phyloP scores from a whole-genome alignment of 1,140 invertebrate genomes.

The Drosophila lowei region DNA sequence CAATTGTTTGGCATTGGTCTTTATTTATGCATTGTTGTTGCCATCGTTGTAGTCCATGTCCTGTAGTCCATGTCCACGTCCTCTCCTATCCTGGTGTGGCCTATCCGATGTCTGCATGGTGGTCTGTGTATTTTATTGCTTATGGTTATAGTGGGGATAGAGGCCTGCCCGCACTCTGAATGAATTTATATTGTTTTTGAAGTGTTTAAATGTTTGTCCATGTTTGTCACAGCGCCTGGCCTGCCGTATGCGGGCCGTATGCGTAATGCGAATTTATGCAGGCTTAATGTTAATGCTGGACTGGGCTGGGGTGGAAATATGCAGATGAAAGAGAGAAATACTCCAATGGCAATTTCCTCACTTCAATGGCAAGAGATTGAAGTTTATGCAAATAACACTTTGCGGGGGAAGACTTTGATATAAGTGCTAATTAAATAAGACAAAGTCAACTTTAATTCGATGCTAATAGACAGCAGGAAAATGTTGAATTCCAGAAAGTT shows the following conservation, averaged over 20 bases:
- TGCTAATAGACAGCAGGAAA: constrained; percentile 7
- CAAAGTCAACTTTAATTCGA: constrained; percentile 34
- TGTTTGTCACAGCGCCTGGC: constrained; percentile 29
- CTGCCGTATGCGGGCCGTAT: constrained; percentile 32
- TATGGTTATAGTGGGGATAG: constrained; percentile 68
- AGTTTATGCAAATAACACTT: constrained; percentile 41
- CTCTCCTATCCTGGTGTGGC: constrained; percentile 6
- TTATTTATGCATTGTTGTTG: constrained; percentile 69
- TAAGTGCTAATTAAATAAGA: constrained; percentile 41
- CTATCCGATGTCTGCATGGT: constrained; percentile 56
- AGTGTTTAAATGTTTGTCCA: constrained; percentile 70
- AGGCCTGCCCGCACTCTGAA: constrained; percentile 51
- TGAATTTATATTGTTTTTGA: constrained; percentile 77
- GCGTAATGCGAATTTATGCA: constrained; percentile 48
- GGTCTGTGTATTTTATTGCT: constrained; percentile 70
- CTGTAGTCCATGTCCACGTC: background rate
- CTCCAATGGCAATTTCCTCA: constrained; percentile 44
- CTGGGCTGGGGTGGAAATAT: background rate
- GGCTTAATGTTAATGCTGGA: constrained; percentile 37
- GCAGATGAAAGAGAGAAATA: too few species aligned
- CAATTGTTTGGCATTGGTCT: constrained; percentile 72
- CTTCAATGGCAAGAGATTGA: constrained; percentile 20
- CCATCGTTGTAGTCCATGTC: constrained; percentile 15
- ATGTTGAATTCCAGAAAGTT: constrained; percentile 2
- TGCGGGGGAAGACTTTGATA: constrained; percentile 15